phyloP scores from a whole-genome alignment of 2,888 invertebrate species.

The Caenorhabditis sp. region DNA sequence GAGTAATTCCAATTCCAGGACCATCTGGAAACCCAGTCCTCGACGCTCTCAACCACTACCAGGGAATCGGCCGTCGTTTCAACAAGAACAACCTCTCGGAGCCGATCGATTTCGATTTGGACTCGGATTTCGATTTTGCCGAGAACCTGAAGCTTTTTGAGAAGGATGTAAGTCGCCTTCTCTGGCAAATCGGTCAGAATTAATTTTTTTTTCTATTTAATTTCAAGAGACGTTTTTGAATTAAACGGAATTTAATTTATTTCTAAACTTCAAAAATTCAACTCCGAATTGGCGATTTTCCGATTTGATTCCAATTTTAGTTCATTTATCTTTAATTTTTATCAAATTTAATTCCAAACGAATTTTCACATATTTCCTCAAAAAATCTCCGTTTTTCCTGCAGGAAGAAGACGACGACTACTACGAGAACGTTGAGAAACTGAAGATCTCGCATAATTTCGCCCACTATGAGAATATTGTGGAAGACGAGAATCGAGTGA shows the following conservation, averaged over 20 bases:
- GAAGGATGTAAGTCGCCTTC: no score
- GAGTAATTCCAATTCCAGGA: conserved; percentile 30
- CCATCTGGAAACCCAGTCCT: conserved; percentile 76
- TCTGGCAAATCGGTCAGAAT: no score
- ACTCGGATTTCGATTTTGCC: conserved; percentile 79
- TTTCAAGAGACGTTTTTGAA: no score
- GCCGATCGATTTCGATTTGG: conserved; percentile 72
- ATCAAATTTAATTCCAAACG: no score
- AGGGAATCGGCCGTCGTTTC: conserved; percentile 62
- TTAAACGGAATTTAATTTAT: no score
- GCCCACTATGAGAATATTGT: conserved; percentile 81
- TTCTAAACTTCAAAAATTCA: no score
- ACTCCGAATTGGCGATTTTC: no score
- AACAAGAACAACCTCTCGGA: conserved; percentile 64
- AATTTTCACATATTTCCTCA: no score
- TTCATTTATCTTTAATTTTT: no score
- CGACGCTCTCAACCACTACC: conserved; percentile 67
- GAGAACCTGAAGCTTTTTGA: conserved; percentile 77
- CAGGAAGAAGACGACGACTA: conserved; percentile 70
- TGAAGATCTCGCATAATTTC: conserved; percentile 74
- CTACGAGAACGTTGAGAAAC: conserved; percentile 71
- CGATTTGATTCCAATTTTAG: no score
- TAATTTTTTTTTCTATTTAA: no score
- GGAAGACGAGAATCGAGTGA: conserved; percentile 73
- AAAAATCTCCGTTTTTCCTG: no score